These are phyloP conservation scores for Phaonia tiefii DNA, from an alignment of 2,888 invertebrate genomes.

Conservation along the genomic window DNA sequence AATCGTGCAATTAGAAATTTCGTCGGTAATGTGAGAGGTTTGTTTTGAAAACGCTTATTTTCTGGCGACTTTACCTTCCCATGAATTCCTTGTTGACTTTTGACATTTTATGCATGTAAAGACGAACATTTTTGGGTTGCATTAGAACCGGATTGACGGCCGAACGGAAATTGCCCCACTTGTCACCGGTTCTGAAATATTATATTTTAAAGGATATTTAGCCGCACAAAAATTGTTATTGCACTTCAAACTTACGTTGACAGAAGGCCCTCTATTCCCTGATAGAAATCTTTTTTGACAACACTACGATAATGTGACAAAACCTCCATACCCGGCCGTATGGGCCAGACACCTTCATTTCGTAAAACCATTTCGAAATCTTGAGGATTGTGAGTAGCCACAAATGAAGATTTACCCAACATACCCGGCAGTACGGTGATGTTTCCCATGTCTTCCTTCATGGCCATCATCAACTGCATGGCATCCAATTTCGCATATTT, in stretches of 20 bases:
- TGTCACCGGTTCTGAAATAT: conserved; percentile 79
- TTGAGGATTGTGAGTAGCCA: conserved; percentile 81
- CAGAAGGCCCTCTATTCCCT: conserved; percentile 64
- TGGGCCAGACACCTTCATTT: conserved; percentile 81
- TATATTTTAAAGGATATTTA: background rate
- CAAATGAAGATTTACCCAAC: conserved; percentile 71
- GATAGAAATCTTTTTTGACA: conserved; percentile 69
- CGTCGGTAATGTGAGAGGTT: too few relatives aligned
- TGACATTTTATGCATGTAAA: conserved; percentile 81
- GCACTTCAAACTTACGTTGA: conserved; percentile 45
- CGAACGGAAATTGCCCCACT: conserved; percentile 85
- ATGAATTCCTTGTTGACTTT: conserved; percentile 80
- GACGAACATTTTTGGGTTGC: conserved; percentile 83
- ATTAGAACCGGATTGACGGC: conserved; percentile 86
- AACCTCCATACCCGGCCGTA: conserved; percentile 77
- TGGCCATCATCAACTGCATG: conserved; percentile 59
- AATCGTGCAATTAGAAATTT: too few relatives aligned
- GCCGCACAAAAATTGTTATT: background rate
- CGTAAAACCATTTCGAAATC: conserved; percentile 81
- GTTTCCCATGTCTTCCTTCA: conserved; percentile 76
- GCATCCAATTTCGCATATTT: conserved; percentile 71
- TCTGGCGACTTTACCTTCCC: conserved; percentile 75
- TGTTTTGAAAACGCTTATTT: too few relatives aligned
- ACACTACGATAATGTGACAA: conserved; percentile 78
- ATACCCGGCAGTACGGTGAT: conserved; percentile 78